phyloP scores from a whole-genome alignment of 2,113 vertebrate species.

The Balaeniceps rex region DNA sequence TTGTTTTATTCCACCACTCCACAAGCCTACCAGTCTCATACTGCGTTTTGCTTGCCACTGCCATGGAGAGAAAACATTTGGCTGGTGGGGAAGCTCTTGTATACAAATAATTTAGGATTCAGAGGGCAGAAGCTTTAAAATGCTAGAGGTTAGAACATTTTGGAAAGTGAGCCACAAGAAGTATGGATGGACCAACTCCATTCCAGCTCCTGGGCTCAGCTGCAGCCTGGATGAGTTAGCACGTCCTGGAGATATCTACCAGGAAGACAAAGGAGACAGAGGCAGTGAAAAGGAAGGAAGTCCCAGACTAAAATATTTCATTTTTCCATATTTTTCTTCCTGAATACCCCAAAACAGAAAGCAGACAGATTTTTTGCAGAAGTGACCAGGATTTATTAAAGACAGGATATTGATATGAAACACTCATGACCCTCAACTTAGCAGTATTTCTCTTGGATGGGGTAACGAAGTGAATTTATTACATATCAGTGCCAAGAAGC shows the following conservation, averaged over 20 bases:
- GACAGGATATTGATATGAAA: conserved; percentile 62
- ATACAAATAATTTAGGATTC: neutral
- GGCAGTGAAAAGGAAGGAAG: conserved; percentile 25
- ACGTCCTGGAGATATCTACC: neutral
- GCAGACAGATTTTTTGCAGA: conserved; percentile 24
- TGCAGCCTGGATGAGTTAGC: neutral
- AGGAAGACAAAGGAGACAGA: neutral
- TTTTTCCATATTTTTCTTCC: conserved; percentile 6
- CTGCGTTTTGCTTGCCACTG: neutral
- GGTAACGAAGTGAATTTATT: conserved; percentile 37
- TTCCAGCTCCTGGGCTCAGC: neutral
- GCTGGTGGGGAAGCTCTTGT: neutral
- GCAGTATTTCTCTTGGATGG: conserved; percentile 60
- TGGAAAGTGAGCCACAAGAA: neutral
- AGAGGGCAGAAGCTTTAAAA: neutral
- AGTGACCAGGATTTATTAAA: conserved; percentile 56
- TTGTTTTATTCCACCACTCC: neutral
- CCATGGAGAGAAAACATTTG: neutral
- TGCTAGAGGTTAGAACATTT: neutral
- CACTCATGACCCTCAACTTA: conserved; percentile 53
- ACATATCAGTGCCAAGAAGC: conserved; percentile 42
- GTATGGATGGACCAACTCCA: neutral
- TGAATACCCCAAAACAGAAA: conserved; percentile 13
- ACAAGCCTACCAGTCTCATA: neutral
- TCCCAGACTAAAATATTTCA: neutral